Evolutionary conservation across 1,140 invertebrate genomes (phyloP).

Genomic region (Bombus confusus): DNA sequence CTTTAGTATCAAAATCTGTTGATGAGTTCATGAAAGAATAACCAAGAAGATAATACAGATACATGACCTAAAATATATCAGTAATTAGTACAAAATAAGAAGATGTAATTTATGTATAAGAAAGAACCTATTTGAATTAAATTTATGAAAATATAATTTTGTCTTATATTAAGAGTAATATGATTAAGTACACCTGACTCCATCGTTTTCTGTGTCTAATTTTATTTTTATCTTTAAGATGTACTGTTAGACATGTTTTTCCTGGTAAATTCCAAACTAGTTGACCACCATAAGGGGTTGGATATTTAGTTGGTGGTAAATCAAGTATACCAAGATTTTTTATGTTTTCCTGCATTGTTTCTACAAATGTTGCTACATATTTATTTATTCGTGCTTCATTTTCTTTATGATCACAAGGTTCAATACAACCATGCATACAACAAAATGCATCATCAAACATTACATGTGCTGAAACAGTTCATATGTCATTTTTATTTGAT

Average conservation of each 20-base stretch:
- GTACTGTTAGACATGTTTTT: conserved; percentile 92
- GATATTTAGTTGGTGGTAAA: conserved; percentile 89
- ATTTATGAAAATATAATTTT: not conserved
- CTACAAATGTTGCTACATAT: conserved; percentile 91
- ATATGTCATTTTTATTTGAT: conserved; percentile 8
- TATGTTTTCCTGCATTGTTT: conserved; percentile 89
- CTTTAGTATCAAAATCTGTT: conserved; percentile 87
- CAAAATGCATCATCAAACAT: conserved; percentile 96
- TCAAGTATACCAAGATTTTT: conserved; percentile 88
- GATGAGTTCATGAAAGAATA: conserved; percentile 90
- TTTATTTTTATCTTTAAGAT: conserved; percentile 94
- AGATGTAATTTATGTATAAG: not conserved
- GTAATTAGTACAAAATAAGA: conserved; percentile 11
- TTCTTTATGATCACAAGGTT: conserved; percentile 88
- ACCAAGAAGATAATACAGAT: conserved; percentile 96
- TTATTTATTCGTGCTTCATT: conserved; percentile 90
- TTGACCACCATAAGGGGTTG: conserved; percentile 94
- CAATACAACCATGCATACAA: conserved; percentile 80
- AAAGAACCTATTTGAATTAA: not conserved
- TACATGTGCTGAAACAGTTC: conserved; percentile 88
- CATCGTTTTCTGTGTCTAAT: conserved; percentile 93
- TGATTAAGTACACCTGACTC: conserved; percentile 84
- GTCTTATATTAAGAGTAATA: not conserved
- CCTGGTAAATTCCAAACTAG: conserved; percentile 93
- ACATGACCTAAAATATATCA: conserved; percentile 88